Base-by-base conservation (phyloP, 37 sponge, comb jelly and placozoan genomes). In the Aphrocallistes beatrix region DNA sequence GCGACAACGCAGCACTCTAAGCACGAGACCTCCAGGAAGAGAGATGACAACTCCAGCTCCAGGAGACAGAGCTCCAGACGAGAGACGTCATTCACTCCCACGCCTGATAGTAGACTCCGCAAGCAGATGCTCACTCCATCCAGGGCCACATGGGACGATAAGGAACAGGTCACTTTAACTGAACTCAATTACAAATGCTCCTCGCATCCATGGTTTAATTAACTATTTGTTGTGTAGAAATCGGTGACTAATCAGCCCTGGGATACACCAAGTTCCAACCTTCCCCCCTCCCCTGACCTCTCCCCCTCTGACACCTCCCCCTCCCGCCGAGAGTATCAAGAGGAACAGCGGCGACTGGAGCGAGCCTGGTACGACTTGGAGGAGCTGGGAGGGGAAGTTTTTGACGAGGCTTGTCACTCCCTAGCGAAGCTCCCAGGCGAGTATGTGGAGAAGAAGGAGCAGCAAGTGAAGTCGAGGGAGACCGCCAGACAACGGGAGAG, bases 291-390 rank as follows among this genome's bases (percentile, higher is more conserved):
- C 34, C 75, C 75, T 1, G 75, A 60, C 17, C 75, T 60, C 17
- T 30, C 60, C 60, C 75, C 75, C 75, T 60, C 75, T 16, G 37
- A 81, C 23, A 37, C 8, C 13, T 81, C 23, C 51, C 49, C 45
- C 85, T 25, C 51, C 50, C 21, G 50, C 21, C 23, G 39, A 37
- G 83, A 37, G 39, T 81, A 45, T 23, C 30, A 82, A 38, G 50
- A 48, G 75, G 40, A 42, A 3, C 39, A 81, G 37, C 50, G 96
- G 93, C 82, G 92, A 23, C 84, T 99, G 85, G 99, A 99, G 38
- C 89, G 99, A n/a, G 96, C 94, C 13, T 99, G 99, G 99, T 99
- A 99, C 40, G 94, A 92, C 85, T 82, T 90, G 87, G 99, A 99
- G 85, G 82, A 60, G 36, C 10, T 28, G 32, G 91, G 90, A 47